Evolutionary conservation across 1,140 invertebrate genomes (phyloP), one percentile per base, ranked within the genome.

Genomic region (Scaptodrosophila lebanonensis): DNA sequence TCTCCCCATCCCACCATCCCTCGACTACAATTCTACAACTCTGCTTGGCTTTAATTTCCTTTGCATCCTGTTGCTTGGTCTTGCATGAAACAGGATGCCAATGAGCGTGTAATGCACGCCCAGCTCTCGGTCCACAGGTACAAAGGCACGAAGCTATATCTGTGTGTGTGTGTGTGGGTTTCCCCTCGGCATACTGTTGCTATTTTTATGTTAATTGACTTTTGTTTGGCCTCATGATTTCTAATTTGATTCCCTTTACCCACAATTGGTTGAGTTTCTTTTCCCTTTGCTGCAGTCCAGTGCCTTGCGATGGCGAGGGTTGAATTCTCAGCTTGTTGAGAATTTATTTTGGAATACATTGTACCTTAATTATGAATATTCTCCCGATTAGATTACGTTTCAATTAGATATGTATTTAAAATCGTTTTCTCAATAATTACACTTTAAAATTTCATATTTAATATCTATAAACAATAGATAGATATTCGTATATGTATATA

Each of bases 61-160:
- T 54, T 18, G 76, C 75, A 82, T 82, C 75, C 75, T 82, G 75
- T 75, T 82, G 75, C 70, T 83, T 82, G 76, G 43, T 83, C 62
- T 83, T 70, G 70, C 75, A 83, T 82, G 76, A 82, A 82, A 82
- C 76, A 82, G 75, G 75, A 82, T 82, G 75, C 75, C 75, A 79
- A 66, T 51, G 70, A 79, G 45, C 75, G 75, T 82, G 69, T 82
- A 79, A 79, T 79, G 58, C 51, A 47, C 52, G 25, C 3, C 3
- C 22, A 25, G 22, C 22, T 3, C 30, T 49, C 38, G 36, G 8
- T 16, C 15, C 58, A 71, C 63, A 47, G 63, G n/a, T 38, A 4
- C 48, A 7, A 9, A 6, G 8, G 33, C 15, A 36, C 22, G 30
- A 42, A 33, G 6, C 11, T 36, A 7, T 25, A 18, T 30, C 11